Conservation (phyloP, 2,797 vertebrate genomes). For the Loriculus beryllinus region DNA sequence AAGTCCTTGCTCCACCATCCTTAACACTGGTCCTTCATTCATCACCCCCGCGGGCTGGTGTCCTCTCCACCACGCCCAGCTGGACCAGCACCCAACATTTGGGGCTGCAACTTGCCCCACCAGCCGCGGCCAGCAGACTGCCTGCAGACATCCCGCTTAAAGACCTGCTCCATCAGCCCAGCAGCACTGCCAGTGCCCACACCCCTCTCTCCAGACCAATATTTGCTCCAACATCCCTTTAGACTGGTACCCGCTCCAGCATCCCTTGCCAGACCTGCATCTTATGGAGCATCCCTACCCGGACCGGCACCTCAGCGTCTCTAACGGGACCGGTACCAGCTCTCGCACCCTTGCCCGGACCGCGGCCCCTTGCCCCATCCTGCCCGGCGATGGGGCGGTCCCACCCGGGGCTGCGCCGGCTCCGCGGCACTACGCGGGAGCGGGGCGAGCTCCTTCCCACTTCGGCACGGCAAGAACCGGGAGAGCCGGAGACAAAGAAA, state of each 20-base stretch:
- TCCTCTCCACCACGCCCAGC: neutral
- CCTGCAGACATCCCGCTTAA: neutral
- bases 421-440: conserved; percentile 11
- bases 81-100: neutral
- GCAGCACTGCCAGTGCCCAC: neutral
- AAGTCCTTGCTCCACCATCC: neutral
- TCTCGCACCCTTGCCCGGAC: neutral
- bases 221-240: neutral
- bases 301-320: neutral
- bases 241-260: neutral
- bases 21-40: neutral
- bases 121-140: neutral
- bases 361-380: neutral
- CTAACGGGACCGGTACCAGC: neutral
- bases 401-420: neutral
- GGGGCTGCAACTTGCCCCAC: neutral
- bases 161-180: neutral
- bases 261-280: neutral
- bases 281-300: neutral
- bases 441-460: conserved; percentile 66
- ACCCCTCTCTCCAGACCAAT: neutral
- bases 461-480: conserved; percentile 59
- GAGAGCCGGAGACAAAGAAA: conserved; percentile 76
- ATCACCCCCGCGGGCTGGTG: neutral
- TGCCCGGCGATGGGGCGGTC: neutral